Evolutionary conservation across 2,113 vertebrate species (phyloP), one percentile per base, ranked within the genome.

Genomic region (Hystrix brachyura): DNA sequence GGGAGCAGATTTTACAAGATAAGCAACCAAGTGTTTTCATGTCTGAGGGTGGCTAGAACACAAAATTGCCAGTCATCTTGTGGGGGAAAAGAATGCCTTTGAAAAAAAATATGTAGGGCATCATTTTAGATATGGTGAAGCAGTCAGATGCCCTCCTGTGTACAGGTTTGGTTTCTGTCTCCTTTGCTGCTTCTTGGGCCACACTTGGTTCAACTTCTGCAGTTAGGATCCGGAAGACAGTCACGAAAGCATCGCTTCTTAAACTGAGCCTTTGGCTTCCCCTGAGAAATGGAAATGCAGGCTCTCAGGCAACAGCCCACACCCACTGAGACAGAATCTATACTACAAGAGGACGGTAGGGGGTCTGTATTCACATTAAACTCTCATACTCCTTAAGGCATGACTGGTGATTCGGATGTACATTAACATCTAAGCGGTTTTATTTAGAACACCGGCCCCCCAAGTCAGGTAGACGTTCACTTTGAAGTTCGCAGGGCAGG

Each of bases 21-120:
- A 98, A 96, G 97, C 96, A 97, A 98, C 97, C 96, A 95, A 96
- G 96, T 98, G 98, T 98, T 98, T 98, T 98, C 97, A 97, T 98
- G 98, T 98, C 97, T 98, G 94, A 97, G 96, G 96, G 97, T 96
- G 96, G 96, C 96, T 97, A 92, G 97, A 98, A 98, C 97, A 97
- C 96, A 98, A 97, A 97, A 96, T 97, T 97, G 97, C 97, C 97
- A 98, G 97, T 98, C 98, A 98, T 97, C 96, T 95, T 97, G 94
- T 89, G 83, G 94, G 95, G 95, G 87, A 32, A 97, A 97, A 97
- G 94, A 97, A 98, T 97, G 96, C 81, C 91, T 98, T 97, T 96
- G 96, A 90, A 96, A 96, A 96, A 96, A 97, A 96, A 90, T 7
- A 94, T 34, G 46, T 82, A 97, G 78, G 96, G 94, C 96, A 97